Evolutionary conservation across 1,140 invertebrate genomes (phyloP).

Genomic region (Charaxes varanes): DNA sequence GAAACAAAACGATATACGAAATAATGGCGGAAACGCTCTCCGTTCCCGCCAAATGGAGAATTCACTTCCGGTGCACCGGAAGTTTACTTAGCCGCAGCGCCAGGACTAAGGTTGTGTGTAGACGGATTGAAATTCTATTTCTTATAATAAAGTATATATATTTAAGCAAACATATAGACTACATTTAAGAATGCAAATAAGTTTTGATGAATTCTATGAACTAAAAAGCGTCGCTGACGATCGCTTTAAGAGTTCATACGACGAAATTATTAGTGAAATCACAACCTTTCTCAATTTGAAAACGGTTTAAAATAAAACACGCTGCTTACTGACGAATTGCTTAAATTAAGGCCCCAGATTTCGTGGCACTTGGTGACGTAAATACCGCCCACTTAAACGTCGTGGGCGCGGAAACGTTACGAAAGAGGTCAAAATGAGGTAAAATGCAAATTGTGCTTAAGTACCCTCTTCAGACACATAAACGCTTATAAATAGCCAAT

Average conservation of each 20-base stretch:
- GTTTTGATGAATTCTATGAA: too few relatives aligned
- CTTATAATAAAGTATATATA: conserved; percentile 3
- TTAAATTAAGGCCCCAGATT: neutral
- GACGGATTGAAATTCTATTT: conserved; percentile 17
- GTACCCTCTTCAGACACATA: conserved; percentile 1
- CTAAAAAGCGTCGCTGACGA: too few relatives aligned
- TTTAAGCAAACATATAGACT: neutral
- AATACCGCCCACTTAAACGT: conserved; percentile 1
- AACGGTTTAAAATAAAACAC: neutral
- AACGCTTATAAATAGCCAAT: conserved; percentile 3
- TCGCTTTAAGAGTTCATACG: too few relatives aligned
- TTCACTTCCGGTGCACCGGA: conserved; percentile 33
- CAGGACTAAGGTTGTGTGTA: conserved; percentile 16
- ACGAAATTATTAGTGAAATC: too few relatives aligned
- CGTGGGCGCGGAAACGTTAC: conserved; percentile 1
- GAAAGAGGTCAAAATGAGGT: neutral
- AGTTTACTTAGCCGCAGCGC: conserved; percentile 30
- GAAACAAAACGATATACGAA: conserved; percentile 34
- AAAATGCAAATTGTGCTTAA: conserved; percentile 4
- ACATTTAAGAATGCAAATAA: neutral
- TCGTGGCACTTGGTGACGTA: neutral
- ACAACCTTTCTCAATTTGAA: neutral
- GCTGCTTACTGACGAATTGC: too few relatives aligned
- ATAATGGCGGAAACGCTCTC: conserved; percentile 32
- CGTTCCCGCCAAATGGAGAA: conserved; percentile 37